A percentile compares a stretch with the other conserved stretches of the same genome.
Conservation (phyloP, 2,113 vertebrate species). For the Anolis carolinensis region DNA sequence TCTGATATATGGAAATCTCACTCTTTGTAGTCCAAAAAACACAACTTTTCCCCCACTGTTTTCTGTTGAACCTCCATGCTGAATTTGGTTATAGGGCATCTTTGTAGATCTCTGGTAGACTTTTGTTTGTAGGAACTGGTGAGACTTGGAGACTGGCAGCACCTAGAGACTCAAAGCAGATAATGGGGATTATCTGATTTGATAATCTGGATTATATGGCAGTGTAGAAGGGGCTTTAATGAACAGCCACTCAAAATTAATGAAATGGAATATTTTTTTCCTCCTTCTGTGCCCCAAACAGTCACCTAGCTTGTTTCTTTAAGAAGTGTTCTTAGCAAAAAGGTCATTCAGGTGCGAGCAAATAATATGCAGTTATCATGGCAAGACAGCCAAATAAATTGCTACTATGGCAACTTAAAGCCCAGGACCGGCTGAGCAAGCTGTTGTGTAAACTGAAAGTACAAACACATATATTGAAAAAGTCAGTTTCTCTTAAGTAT, state of each 20-base stretch:
- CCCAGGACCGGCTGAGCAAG: neutral
- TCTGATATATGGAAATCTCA: too few relatives aligned
- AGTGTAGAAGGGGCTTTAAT: neutral
- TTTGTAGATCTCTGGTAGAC: too few relatives aligned
- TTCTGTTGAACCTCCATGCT: too few relatives aligned
- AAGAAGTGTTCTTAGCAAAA: conserved; percentile 1
- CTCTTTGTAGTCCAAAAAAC: too few relatives aligned
- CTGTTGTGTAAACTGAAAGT: conserved; percentile 9
- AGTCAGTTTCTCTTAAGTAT: neutral
- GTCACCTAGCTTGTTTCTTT: rapidly evolving
- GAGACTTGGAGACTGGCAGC: too few relatives aligned
- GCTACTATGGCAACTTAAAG: neutral
- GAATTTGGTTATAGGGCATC: too few relatives aligned
- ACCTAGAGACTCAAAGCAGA: too few relatives aligned
- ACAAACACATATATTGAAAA: neutral
- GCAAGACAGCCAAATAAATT: neutral
- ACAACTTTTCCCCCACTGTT: too few relatives aligned
- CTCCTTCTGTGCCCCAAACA: neutral
- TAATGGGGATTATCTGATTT: too few relatives aligned
- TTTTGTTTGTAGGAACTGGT: too few relatives aligned
- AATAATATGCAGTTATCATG: conserved; percentile 11
- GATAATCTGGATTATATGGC: too few relatives aligned
- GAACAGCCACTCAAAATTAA: neutral
- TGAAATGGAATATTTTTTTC: neutral
- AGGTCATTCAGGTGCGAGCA: conserved; percentile 5